Evolutionary conservation across 1,140 invertebrate species (phyloP), one percentile per base, ranked within the genome.

Genomic region (Drosophila mojavensis): DNA sequence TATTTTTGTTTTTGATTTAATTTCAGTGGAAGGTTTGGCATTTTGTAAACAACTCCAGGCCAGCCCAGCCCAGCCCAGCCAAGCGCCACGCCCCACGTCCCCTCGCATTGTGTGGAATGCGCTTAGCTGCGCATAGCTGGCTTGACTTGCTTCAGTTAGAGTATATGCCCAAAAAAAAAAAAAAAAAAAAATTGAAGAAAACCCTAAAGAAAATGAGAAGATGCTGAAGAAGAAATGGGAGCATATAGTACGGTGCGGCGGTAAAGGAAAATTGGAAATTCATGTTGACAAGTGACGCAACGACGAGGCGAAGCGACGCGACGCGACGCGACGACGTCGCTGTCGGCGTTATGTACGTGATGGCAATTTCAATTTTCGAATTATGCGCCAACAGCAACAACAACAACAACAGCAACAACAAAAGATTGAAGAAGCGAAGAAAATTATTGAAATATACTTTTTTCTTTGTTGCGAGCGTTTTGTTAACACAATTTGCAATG

Each of bases 301-400:
- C 51, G 36, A 10, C 41, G 69, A 20, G 70, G 63, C 36, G 17
- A 17, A 17, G 17, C 17, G 17, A 17, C 17, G 17, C 17, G 33
- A 36, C 33, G 33, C 26, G 28, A 30, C 3, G 36, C 9, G 10
- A 4, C 28, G 69, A 24, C 75, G 63, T 72, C 48, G 80, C 80
- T 82, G 83, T 67, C 62, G 79, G 75, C 81, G 55, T 63, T 60
- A 50, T 75, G 78, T 86, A 85, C 82, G 82, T 85, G 82, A 85
- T 63, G 75, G 62, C 78, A 85, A 85, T 85, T 86, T 85, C 83
- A 85, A 85, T 86, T 81, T 83, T 77, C 50, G 64, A 84, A 84
- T 84, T 80, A 80, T 77, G 61, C 67, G 72, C 17, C 28, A 28
- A 17, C 26, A 63, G 4, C 24, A 36, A 13, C n/a, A 53, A 41